A percentile compares a stretch with the other conserved stretches of the same genome.
Conservation (phyloP, 2,113 vertebrate species). For the Cavia porcellus region DNA sequence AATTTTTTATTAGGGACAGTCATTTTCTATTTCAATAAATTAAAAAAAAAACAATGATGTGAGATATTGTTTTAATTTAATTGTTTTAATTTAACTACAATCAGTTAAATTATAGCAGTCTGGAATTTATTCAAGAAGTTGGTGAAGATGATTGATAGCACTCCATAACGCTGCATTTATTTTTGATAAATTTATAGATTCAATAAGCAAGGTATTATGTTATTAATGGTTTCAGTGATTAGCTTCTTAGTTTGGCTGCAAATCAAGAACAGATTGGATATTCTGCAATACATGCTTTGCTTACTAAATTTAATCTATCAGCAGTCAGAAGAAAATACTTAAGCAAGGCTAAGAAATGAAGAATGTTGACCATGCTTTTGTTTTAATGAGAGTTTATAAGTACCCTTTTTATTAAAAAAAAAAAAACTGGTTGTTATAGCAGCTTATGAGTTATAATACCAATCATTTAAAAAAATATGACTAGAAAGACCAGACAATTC, state of each 20-base stretch:
- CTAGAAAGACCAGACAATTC: not conserved
- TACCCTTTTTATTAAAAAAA: not conserved
- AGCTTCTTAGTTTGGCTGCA: not conserved
- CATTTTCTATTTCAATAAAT: not conserved
- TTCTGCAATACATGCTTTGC: not conserved
- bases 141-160: not conserved
- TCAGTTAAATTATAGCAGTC: not conserved
- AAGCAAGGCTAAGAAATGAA: not conserved
- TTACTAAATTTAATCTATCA: conserved; percentile 5
- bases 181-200: conserved; percentile 7
- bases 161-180: not conserved
- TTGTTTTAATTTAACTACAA: no score
- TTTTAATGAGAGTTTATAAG: not conserved
- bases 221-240: not conserved
- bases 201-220: not conserved
- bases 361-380: not conserved
- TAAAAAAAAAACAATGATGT: not conserved
- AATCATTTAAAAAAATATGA: not conserved
- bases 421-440: not conserved
- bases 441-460: not conserved
- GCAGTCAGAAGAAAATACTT: not conserved
- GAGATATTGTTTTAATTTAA: no score
- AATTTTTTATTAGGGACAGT: not conserved
- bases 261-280: not conserved
- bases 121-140: not conserved